Percentiles rank a stretch among this genome's conserved stretches.
Conservation (phyloP, 1,140 invertebrate species). For the Bathynomus jamesi region DNA sequence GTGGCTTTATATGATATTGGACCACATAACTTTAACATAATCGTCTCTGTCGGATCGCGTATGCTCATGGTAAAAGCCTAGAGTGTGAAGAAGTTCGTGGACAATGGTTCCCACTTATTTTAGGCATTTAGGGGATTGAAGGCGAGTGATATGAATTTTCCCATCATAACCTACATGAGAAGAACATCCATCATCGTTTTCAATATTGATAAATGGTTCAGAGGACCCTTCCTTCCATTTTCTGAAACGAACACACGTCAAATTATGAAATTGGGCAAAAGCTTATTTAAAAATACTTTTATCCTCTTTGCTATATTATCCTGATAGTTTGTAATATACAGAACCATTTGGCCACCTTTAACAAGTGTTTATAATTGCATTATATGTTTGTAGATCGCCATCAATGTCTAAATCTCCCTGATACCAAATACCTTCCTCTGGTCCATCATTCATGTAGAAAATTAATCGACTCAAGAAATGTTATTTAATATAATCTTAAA, state of each 20-base stretch:
- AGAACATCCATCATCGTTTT: constrained; percentile 7
- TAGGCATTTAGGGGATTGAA: constrained; percentile 16
- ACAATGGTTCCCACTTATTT: constrained; percentile 37
- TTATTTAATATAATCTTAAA: neutral
- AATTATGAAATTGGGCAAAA: constrained; percentile 1
- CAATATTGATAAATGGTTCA: constrained; percentile 5
- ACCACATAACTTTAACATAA: constrained; percentile 40
- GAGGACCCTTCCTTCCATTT: neutral
- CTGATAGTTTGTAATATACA: constrained; percentile 8
- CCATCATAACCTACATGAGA: constrained; percentile 11
- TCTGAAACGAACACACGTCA: constrained; percentile 10
- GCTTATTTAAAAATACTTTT: neutral
- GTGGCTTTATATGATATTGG: constrained; percentile 40
- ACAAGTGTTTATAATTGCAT: neutral
- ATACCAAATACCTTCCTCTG: constrained; percentile 4
- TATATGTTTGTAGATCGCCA: neutral
- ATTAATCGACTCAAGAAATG: neutral
- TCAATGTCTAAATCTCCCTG: neutral
- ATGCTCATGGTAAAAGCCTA: constrained; percentile 46
- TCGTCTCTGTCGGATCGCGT: constrained; percentile 44
- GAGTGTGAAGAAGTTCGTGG: constrained; percentile 42
- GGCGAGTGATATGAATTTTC: constrained; percentile 1
- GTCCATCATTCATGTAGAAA: neutral
- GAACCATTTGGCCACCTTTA: constrained; percentile 8
- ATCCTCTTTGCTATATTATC: neutral